phyloP scores from a whole-genome alignment of 2,113 vertebrate species.

The Motacilla tschutschensis region DNA sequence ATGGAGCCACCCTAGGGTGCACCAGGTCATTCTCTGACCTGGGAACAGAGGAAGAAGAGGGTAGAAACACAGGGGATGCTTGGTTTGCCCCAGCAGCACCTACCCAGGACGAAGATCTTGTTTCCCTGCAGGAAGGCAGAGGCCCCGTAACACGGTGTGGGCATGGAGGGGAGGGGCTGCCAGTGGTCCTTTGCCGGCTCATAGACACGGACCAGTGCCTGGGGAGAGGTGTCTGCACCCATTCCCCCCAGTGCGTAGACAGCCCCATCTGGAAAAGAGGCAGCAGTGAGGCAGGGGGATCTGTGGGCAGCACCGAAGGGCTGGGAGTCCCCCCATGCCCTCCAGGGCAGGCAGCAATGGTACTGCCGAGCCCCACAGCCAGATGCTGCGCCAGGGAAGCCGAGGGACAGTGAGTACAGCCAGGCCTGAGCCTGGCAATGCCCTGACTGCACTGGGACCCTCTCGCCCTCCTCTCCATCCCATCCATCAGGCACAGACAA shows the following conservation, averaged over 20 bases:
- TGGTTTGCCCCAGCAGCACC: background rate
- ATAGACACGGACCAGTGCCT: conserved; percentile 89
- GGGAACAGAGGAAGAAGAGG: background rate
- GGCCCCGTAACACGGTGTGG: conserved; percentile 92
- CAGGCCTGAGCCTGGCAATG: background rate
- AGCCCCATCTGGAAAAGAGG: conserved; percentile 81
- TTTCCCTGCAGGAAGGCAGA: conserved; percentile 86
- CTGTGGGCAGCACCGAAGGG: accelerated
- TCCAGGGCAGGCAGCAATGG: background rate
- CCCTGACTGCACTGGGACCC: background rate
- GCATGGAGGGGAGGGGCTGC: conserved; percentile 89
- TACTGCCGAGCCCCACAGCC: accelerated
- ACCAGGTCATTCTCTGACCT: background rate
- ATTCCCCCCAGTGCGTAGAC: conserved; percentile 92
- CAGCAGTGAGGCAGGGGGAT: background rate
- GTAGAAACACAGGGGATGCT: background rate
- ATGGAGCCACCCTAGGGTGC: background rate
- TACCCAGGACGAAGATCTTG: conserved; percentile 91
- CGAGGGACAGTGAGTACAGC: accelerated
- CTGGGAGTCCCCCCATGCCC: background rate
- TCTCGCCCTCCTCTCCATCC: background rate
- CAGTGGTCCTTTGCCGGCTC: conserved; percentile 88
- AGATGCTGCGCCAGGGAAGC: background rate
- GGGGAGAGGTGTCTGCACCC: conserved; percentile 90
- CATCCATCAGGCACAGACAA: conserved; percentile 7